These are phyloP conservation scores for Corythucha ciliata DNA, from an alignment of 2,888 invertebrate genomes.

Conservation along the genomic window DNA sequence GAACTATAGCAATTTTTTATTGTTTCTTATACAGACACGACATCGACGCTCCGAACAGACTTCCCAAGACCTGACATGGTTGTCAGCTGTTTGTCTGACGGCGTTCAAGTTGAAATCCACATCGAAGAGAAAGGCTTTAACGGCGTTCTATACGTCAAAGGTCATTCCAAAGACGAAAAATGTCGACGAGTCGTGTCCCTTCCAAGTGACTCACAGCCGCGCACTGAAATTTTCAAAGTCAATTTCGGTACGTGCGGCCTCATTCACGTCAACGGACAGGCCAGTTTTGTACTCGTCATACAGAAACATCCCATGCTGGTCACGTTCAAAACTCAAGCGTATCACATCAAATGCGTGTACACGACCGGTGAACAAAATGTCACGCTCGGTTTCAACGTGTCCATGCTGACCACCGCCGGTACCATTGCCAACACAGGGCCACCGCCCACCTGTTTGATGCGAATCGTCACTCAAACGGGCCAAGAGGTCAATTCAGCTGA, in stretches of 20 bases:
- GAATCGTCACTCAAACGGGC: constrained; percentile 76
- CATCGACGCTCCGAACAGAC: constrained; percentile 55
- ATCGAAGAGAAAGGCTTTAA: constrained; percentile 69
- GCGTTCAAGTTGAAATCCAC: constrained; percentile 75
- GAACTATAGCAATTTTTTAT: background rate
- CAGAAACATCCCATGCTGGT: constrained; percentile 94
- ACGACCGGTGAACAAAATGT: constrained; percentile 89
- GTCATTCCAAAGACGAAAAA: constrained; percentile 85
- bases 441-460: constrained; percentile 85
- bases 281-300: constrained; percentile 86
- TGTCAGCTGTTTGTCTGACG: constrained; percentile 83
- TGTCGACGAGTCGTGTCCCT: constrained; percentile 73
- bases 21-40: constrained; percentile 40
- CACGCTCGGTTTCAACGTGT: constrained; percentile 86
- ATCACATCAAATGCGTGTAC: constrained; percentile 91
- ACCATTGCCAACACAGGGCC: constrained; percentile 93
- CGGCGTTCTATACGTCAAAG: constrained; percentile 86
- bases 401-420: constrained; percentile 89
- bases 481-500: constrained; percentile 84
- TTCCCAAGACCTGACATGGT: constrained; percentile 78
- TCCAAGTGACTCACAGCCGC: constrained; percentile 55
- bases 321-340: constrained; percentile 89
- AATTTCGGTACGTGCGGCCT: constrained; percentile 85
- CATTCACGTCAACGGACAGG: constrained; percentile 82
- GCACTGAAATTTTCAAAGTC: constrained; percentile 72